Evolutionary conservation across 1,140 invertebrate species (phyloP).

Genomic region (Spodoptera frugiperda): DNA sequence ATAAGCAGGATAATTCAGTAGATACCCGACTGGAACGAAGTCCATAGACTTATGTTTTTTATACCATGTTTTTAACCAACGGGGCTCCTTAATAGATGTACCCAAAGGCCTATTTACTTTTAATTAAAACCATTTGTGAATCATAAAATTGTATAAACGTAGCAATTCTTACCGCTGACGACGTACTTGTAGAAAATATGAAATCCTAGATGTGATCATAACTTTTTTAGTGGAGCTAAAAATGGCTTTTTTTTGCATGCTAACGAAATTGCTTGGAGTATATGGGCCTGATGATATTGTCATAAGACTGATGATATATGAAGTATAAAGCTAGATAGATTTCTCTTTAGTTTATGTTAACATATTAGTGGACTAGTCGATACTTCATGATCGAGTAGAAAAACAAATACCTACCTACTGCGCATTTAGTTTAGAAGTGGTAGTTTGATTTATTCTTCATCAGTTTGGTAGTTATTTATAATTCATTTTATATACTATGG

Average conservation of each 20-base stretch:
- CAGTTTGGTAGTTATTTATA: no score
- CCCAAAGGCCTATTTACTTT: constrained; percentile 38
- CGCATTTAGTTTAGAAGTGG: no score
- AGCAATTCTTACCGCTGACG: constrained; percentile 28
- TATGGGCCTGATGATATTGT: background rate
- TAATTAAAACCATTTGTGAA: constrained; percentile 40
- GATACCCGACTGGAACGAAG: no score
- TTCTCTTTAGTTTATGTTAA: no score
- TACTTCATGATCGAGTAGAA: no score
- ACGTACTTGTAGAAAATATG: constrained; percentile 41
- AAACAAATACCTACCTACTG: no score
- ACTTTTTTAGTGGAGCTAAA: constrained; percentile 38
- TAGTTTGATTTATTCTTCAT: no score
- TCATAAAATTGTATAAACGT: constrained; percentile 16
- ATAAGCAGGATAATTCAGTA: no score
- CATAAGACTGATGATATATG: background rate
- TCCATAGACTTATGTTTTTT: constrained; percentile 10
- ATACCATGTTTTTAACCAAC: constrained; percentile 16
- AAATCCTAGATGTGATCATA: constrained; percentile 36
- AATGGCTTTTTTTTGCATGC: constrained; percentile 19
- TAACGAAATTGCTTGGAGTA: constrained; percentile 2
- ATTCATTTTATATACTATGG: no score
- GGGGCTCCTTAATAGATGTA: constrained; percentile 29
- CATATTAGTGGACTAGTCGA: no score
- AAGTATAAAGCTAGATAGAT: background rate